Evolutionary conservation across 2,113 vertebrate genomes (phyloP).

Genomic region (Bubo scandiacus): DNA sequence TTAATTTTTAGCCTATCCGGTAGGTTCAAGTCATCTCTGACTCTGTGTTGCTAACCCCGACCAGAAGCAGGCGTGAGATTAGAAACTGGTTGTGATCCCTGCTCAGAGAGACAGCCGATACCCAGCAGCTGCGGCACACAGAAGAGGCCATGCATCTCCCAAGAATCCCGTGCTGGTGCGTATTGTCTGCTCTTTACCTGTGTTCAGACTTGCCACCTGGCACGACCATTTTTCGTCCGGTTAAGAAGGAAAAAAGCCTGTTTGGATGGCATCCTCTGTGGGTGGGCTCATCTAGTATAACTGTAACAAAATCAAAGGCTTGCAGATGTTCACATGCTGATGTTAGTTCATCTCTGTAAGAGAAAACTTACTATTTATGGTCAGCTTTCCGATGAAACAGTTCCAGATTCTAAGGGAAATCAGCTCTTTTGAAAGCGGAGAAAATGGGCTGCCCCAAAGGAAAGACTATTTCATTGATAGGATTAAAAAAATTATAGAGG

Average conservation of each 20-base stretch:
- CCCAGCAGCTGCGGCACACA: background rate
- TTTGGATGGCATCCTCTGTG: background rate
- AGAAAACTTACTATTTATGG: background rate
- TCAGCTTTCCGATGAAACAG: background rate
- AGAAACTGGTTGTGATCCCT: background rate
- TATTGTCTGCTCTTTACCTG: background rate
- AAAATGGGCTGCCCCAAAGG: background rate
- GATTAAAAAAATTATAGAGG: conserved; percentile 16
- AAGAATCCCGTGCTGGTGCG: accelerated
- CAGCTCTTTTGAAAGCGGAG: background rate
- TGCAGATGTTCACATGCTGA: background rate
- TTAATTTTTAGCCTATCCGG: background rate
- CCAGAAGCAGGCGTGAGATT: background rate
- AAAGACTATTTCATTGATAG: background rate
- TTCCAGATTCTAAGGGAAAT: background rate
- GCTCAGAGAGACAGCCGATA: background rate
- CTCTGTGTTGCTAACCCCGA: background rate
- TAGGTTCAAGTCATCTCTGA: background rate
- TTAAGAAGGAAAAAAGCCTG: background rate
- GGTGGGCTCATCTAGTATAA: background rate
- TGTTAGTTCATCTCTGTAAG: background rate
- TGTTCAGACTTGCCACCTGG: background rate
- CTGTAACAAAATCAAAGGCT: background rate
- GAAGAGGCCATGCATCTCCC: background rate
- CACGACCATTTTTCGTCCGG: background rate